Conservation (phyloP, 2,113 vertebrate species). For the Bos javanicus region DNA sequence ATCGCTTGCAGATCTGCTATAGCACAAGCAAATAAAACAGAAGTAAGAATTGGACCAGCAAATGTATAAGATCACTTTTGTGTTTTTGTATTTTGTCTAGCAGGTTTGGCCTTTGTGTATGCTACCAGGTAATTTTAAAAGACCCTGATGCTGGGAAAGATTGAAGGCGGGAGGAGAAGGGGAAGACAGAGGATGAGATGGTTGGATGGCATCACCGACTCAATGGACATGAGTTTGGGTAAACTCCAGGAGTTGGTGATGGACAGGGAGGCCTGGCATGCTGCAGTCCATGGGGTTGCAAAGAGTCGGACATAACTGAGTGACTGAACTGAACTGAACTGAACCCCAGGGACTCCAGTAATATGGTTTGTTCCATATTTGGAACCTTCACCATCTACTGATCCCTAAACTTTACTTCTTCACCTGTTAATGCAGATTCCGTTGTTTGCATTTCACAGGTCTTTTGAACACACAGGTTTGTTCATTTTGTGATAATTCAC, state of each 20-base stretch:
- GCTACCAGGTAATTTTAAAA: not conserved
- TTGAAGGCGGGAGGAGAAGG: not conserved
- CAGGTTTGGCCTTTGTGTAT: not conserved
- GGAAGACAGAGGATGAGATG: not conserved
- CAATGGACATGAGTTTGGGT: not conserved
- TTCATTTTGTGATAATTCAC: not conserved
- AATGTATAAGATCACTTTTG: not conserved
- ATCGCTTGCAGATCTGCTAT: not conserved
- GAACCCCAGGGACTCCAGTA: not conserved
- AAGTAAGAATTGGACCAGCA: not conserved
- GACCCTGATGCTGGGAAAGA: not conserved
- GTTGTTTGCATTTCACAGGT: not conserved
- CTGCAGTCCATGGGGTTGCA: not conserved
- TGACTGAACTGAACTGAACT: not conserved
- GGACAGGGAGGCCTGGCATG: not conserved
- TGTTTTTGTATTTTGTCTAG: not conserved
- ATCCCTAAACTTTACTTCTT: not conserved
- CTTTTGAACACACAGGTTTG: not conserved
- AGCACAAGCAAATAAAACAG: not conserved
- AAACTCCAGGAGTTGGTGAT: not conserved
- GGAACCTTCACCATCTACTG: not conserved
- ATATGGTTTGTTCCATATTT: not conserved
- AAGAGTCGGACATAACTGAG: fast-evolving
- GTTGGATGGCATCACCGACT: not conserved
- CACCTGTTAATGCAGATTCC: not conserved